Base-by-base conservation (phyloP, 2,888 invertebrate genomes). In the Himalopsyche japonica region DNA sequence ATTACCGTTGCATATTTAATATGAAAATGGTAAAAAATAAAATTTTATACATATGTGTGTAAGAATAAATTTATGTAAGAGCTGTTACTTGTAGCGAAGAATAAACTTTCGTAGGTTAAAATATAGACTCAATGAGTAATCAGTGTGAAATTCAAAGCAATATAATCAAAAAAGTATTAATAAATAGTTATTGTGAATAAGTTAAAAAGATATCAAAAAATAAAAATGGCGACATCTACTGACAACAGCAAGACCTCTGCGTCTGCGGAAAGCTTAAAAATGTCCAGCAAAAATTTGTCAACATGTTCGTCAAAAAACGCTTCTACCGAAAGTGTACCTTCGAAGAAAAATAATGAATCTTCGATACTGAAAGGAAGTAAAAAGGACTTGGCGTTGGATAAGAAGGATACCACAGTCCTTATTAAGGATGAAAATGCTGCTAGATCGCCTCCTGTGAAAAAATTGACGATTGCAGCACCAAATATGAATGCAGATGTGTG, bases 401-500 rank as follows among this genome's bases (percentile, higher is more conserved):
- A 91, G 0, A 92, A 92, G 90, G 92, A 92, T 84, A 92, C 92
- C 1, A 92, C 91, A 88, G 91, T 92, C 1, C 92, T 92, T 81
- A 92, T 92, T 82, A 88, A 92, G 79, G 92, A 92, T 82, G 92
- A 92, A n/a, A 92, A 91, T 80, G 91, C 92, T 81, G 86, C 92
- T 77, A 88, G 91, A 47, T 92, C 92, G 4, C 92, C 92, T 5
- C 92, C 92, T 5, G 92, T 92, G 88, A 92, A 92, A 90, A 92
- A 92, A 88, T 91, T 92, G 32, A 89, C 92, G 1, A 91, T 92
- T 91, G 84, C 81, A 20, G 92, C 92, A 1, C 91, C 92, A 0
- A 89, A 90, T 30, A 90, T 92, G 43, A 92, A 92, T 77, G 90
- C 91, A 5, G 92, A 92, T 90, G 92, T 92, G n/a, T 82, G 82